Evolutionary conservation across 2,888 invertebrate genomes (phyloP), one percentile per base, ranked within the genome.

Genomic region (Antitype chi): DNA sequence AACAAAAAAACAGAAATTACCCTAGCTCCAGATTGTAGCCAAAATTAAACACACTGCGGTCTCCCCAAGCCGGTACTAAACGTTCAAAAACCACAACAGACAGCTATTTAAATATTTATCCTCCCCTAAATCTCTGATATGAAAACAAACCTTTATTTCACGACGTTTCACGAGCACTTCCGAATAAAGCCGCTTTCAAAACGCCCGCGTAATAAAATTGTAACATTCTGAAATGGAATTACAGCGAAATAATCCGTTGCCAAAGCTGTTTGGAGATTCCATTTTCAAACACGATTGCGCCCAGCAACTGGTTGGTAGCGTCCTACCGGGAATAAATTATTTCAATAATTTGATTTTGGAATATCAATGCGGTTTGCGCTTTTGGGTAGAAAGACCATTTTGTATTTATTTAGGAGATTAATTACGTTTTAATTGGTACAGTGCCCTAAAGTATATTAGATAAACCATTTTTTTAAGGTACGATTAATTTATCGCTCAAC

Each of bases 201-300:
- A 59, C 8, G 67, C 55, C 52, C 25, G 52, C 53, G 63, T 70
- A 60, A 64, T 81, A 85, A 83, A 82, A 78, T 74, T 82, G 64
- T 67, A 63, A 70, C 57, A 73, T 83, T 82, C 68, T 72, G 53
- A 68, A 82, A 82, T 75, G 67, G 63, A 81, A 73, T 85, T 62
- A 73, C 59, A 73, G 68, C 68, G 63, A 67, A 81, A 82, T 81
- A 83, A 85, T 82, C 82, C 68, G 70, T 32, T 64, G 70, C 32
- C n/a, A 78, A 81, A 82, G 64, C 83, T 70, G 71, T 78, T 85
- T 53, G 64, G 47, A 63, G 69, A 74, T 78, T 85, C 53, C 64
- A 85, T 83, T 85, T 85, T 81, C 74, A 81, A 83, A 76, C 81
- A 72, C 43, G 67, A 73, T 69, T 64, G 49, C n/a, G 59, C 57